These are phyloP conservation scores for Nasonia giraulti DNA, from an alignment of 1,140 invertebrate genomes.

Conservation along the genomic window DNA sequence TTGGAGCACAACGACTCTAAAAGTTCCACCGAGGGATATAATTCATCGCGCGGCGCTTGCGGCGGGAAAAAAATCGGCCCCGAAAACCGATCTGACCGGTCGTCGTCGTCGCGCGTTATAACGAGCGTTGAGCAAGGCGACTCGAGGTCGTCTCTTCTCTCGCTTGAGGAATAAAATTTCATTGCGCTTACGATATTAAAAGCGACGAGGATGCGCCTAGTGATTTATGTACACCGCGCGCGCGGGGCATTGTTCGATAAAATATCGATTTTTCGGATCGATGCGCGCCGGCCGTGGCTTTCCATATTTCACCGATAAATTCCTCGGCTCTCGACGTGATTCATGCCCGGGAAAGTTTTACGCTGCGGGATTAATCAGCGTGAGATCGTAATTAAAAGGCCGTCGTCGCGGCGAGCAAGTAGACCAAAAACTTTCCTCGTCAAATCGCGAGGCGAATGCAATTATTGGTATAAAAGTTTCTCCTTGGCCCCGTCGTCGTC, in stretches of 20 bases:
- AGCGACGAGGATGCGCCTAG: too few species aligned
- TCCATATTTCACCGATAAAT: background rate
- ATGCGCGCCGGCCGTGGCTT: background rate
- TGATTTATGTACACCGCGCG: background rate
- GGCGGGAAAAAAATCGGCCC: constrained; percentile 11
- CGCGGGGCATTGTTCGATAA: constrained; percentile 7
- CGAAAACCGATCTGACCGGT: constrained; percentile 36
- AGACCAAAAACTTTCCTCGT: background rate
- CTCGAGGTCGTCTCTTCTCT: background rate
- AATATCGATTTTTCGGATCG: background rate
- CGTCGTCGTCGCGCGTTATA: background rate
- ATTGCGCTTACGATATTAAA: background rate
- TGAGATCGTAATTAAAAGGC: background rate
- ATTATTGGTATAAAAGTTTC: too few species aligned
- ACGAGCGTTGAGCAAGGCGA: background rate
- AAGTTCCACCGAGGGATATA: background rate
- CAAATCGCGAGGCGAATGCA: too few species aligned
- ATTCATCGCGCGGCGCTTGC: constrained; percentile 23
- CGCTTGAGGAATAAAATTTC: background rate
- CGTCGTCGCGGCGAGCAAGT: background rate
- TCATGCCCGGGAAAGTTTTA: background rate
- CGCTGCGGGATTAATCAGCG: background rate
- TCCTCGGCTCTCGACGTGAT: background rate
- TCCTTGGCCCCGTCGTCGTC: too few species aligned
- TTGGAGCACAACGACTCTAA: background rate